Base-by-base conservation (phyloP, 1,140 invertebrate species). In the Aphaenogaster floridana region DNA sequence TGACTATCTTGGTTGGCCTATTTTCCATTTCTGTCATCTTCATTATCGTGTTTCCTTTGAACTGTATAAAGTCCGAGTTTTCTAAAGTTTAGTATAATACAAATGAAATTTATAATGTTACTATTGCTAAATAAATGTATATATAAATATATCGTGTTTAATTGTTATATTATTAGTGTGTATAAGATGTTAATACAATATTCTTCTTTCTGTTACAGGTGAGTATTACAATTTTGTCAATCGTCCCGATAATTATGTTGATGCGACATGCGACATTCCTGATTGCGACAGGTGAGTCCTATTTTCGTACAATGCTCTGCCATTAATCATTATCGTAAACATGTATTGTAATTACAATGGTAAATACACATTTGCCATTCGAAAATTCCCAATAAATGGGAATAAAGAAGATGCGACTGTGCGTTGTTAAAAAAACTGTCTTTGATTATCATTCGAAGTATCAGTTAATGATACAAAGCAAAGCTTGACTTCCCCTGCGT, bases 241-340 rank as follows among this genome's bases (percentile, higher is more conserved):
- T 88, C 9, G 36, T 0, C 21, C 13, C 61, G 54, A 15, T 57
- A 61, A 69, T 71, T 68, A 17, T 61, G 64, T 86, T 63, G 63
- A 77, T 89, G 52, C 74, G 66, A 28, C 54, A 39, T 84, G 89
- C 59, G 85, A 91, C 88, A 90, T 90, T 88, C 63, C 84, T 83
- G 89, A 77, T 66, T 71, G 89, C 39, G 64, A 50, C 90, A 91
- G 94, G 94, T 94, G 90, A 94, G 93, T 94, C 78, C 87, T 91
- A 91, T 86, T 76, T 87, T 21, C 68, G 86, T 85, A 90, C 86
- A 90, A 92, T 94, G 93, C 92, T 94, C 94, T 93, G 93, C 86
- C 89, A 85, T 59, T 74, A 79, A 88, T 39, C 61, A 68, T 42
- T 45, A 77, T 57, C 0, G 8, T 15, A 59, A 66, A 4, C 9